These are phyloP conservation scores for Cirrhinus mrigala DNA, from an alignment of 2,797 vertebrate genomes.

Conservation along the genomic window DNA sequence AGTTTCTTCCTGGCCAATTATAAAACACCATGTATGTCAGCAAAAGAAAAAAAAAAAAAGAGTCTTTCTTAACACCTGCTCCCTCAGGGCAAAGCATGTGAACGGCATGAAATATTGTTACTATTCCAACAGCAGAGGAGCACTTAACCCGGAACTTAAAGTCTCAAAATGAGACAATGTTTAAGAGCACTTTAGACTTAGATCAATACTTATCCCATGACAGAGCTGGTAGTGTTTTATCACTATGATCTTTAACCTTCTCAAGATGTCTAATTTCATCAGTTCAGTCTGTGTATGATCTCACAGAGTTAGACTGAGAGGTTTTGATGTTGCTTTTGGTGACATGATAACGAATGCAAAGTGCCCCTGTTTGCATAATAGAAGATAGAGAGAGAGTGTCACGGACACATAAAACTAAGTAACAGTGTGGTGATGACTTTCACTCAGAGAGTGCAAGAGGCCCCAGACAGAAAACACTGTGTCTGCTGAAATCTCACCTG, in stretches of 20 bases:
- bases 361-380: background rate
- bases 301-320: background rate
- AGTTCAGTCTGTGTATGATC: background rate
- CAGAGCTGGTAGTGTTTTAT: background rate
- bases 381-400: background rate
- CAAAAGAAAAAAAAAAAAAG: background rate
- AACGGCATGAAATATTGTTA: background rate
- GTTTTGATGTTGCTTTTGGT: background rate
- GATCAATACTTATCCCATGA: background rate
- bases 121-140: background rate
- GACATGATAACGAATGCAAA: conserved; percentile 35
- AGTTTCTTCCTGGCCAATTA: background rate
- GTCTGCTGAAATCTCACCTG: conserved; percentile 79
- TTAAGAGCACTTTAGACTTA: conserved; percentile 2
- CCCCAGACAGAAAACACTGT: background rate
- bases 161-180: background rate
- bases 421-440: conserved; percentile 57
- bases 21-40: background rate
- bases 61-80: background rate
- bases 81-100: background rate
- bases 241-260: background rate
- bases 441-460: conserved; percentile 48
- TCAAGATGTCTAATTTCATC: background rate
- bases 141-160: conserved; percentile 18
- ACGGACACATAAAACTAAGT: background rate